These are phyloP conservation scores for Corythornis cristatus DNA, from an alignment of 2,113 vertebrate species.

Conservation along the genomic window DNA sequence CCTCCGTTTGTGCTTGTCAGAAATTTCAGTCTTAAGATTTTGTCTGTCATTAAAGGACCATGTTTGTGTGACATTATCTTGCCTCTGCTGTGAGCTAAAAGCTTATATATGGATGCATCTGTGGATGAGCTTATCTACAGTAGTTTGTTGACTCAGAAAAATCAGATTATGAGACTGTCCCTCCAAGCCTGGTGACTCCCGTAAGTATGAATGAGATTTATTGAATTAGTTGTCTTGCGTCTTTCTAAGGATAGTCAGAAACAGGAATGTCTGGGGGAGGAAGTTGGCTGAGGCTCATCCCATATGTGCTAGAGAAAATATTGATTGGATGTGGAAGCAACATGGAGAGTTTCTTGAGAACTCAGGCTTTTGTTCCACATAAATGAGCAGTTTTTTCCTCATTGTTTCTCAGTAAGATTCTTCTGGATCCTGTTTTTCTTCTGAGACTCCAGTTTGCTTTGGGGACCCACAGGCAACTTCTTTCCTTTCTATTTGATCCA, in stretches of 20 bases:
- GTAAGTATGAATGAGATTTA: not conserved
- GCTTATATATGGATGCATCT: not conserved
- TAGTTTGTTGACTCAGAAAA: not conserved
- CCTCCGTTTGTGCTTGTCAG: not conserved
- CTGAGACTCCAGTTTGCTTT: conserved; percentile 17
- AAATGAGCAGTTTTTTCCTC: not conserved
- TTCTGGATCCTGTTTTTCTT: conserved; percentile 53
- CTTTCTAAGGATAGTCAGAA: conserved; percentile 21
- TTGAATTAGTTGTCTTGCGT: not conserved
- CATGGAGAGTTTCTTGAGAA: conserved; percentile 46
- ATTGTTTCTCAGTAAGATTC: conserved; percentile 29
- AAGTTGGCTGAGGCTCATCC: conserved; percentile 32
- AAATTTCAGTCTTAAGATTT: not conserved
- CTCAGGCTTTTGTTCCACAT: conserved; percentile 17
- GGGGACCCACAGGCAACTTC: conserved; percentile 18
- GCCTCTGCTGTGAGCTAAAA: not conserved
- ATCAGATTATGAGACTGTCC: not conserved
- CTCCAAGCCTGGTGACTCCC: not conserved
- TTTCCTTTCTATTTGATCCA: conserved; percentile 58
- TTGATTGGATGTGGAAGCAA: conserved; percentile 35
- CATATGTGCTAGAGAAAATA: conserved; percentile 59
- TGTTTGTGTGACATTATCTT: not conserved
- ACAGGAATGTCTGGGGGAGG: conserved; percentile 47
- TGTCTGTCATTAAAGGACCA: not conserved
- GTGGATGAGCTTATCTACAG: not conserved